Conservation (phyloP, 1,140 invertebrate species). For the Eulimnadia texana region DNA sequence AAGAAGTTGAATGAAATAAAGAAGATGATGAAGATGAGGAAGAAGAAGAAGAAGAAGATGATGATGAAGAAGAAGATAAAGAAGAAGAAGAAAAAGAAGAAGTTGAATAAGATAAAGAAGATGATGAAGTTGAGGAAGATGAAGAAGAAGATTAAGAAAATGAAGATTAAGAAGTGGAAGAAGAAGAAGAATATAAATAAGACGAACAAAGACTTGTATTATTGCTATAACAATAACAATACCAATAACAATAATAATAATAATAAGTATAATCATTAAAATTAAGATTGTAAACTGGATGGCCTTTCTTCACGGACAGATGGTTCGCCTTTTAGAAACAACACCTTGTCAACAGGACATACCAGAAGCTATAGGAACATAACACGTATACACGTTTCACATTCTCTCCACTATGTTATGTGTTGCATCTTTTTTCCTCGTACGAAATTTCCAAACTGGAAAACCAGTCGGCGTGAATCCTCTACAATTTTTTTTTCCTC, state of each 20-base stretch:
- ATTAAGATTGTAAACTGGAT: too few relatives aligned
- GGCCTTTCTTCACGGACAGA: too few relatives aligned
- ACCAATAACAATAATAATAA: too few relatives aligned
- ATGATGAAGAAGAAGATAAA: not conserved
- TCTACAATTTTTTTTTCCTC: too few relatives aligned
- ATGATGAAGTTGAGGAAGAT: constrained; percentile 3
- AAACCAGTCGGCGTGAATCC: not conserved
- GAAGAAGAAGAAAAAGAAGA: not conserved
- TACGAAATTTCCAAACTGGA: not conserved
- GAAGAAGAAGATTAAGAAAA: not conserved
- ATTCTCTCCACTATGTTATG: too few relatives aligned
- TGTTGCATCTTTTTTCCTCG: not conserved
- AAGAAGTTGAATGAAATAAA: not conserved
- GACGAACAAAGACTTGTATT: too few relatives aligned
- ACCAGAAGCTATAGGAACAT: too few relatives aligned
- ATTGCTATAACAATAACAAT: too few relatives aligned
- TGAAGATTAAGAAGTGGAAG: not conserved
- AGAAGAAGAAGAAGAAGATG: not conserved
- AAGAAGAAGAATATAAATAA: not conserved
- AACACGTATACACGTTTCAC: too few relatives aligned
- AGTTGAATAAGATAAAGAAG: not conserved
- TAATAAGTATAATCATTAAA: too few relatives aligned
- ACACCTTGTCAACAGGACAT: too few relatives aligned
- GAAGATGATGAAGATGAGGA: not conserved
- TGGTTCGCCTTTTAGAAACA: too few relatives aligned